Evolutionary conservation across 1,140 invertebrate species (phyloP), one percentile per base, ranked within the genome.

Genomic region (Tetragnatha versicolor): DNA sequence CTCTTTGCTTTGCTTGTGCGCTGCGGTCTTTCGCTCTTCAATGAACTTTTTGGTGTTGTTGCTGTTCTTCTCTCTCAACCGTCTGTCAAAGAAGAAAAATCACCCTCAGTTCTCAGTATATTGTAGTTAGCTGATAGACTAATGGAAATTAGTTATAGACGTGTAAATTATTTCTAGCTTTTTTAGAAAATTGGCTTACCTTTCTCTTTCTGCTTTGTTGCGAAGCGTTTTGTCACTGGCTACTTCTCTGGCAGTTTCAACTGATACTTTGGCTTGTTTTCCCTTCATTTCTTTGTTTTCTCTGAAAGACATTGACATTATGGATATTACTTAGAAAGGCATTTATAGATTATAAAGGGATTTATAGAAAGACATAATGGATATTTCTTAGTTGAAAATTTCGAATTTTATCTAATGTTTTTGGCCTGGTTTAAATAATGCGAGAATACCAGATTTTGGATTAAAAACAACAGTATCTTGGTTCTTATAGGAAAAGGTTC

Each of bases 21-120:
- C 92, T n/a, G 89, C 87, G 37, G 89, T 86, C 84, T 94, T 98
- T 61, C 96, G 89, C 86, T 99, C 97, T 83, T 99, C 98, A 88
- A 99, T 93, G 84, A 99, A 99, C 83, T 97, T 95, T 86, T 99
- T 99, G 20, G 96, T 97, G 85, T 99, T 99, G 84, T 98, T 99
- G 83, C 98, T 96, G 84, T 98, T 98, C 83, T 99, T 95, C 86
- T 99, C 98, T 79, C 96, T 89, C 45, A 90, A 85, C 45, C 90
- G 84, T 82, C 89, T 88, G 58, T n/a, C 0, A 55, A 66, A 69
- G 14, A 25, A 76, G 14, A 65, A 2, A 6, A 20, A 3, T 47
- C 10, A n/a, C 45, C 72, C 2, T 3, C 20, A 68, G 3, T 0
- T 14, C 17, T 2, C 45, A 17, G 3, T 20, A 47, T 3, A 47